A percentile compares a stretch with the other conserved stretches of the same genome.
Conservation (phyloP, 2,113 vertebrate genomes). For the Cromileptes altivelis region DNA sequence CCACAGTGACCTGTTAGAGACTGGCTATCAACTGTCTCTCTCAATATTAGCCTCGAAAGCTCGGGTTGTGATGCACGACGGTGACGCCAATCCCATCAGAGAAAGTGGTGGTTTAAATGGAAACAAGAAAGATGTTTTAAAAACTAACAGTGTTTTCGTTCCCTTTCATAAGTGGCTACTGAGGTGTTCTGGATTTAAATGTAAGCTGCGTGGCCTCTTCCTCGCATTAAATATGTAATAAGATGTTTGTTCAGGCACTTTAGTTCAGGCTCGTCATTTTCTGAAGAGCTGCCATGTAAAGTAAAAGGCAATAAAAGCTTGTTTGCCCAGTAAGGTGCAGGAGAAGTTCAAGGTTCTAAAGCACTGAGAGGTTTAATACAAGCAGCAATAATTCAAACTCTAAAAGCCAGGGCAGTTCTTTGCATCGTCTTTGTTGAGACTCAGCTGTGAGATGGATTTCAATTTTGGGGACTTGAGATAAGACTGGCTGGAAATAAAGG, state of each 20-base stretch:
- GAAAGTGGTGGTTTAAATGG: neutral
- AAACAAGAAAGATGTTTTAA: neutral
- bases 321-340: neutral
- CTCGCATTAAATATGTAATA: neutral
- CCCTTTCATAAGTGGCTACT: neutral
- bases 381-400: no score
- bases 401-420: no score
- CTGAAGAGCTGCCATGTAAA: neutral
- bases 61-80: no score
- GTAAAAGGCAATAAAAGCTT: neutral
- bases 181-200: neutral
- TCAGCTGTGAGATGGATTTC: no score
- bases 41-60: no score
- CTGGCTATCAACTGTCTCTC: neutral
- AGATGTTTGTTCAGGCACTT: neutral
- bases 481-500: no score
- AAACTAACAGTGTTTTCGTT: no score
- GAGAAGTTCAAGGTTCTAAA: neutral
- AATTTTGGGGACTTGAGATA: no score
- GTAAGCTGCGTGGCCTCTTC: neutral
- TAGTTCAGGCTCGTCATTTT: neutral
- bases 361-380: no score
- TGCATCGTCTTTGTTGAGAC: no score
- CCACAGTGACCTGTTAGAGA: neutral
- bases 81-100: neutral